phyloP scores from a whole-genome alignment of 92 coral and sea anemone genomes.

The Phenganax subtilis region DNA sequence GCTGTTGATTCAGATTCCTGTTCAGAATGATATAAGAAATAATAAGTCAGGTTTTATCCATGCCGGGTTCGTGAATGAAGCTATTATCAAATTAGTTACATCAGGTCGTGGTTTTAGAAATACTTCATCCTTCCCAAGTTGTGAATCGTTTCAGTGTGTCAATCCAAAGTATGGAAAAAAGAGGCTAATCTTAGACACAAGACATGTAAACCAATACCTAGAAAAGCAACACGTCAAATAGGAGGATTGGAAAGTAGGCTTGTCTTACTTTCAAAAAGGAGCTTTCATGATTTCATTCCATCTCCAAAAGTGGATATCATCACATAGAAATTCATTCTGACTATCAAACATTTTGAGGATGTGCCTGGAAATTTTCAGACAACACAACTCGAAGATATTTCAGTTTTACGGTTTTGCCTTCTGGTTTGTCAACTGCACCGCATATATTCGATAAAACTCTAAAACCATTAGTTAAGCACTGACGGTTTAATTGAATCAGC shows the following conservation, averaged over 20 bases:
- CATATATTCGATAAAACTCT: slow-evolving; percentile 11
- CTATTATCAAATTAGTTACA: slow-evolving; percentile 30
- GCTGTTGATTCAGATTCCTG: neutral
- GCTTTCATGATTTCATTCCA: slow-evolving; percentile 47
- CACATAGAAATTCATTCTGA: slow-evolving; percentile 51
- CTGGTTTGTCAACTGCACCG: slow-evolving; percentile 3
- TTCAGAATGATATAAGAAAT: neutral
- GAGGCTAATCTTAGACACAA: slow-evolving; percentile 57
- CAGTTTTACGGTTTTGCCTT: slow-evolving; percentile 14
- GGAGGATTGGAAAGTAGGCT: slow-evolving; percentile 63
- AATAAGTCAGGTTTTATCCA: slow-evolving; percentile 6
- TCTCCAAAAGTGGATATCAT: slow-evolving; percentile 59
- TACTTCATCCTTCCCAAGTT: slow-evolving; percentile 29
- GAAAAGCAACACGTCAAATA: slow-evolving; percentile 53
- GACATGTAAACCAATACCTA: slow-evolving; percentile 48
- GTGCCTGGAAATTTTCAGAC: slow-evolving; percentile 29
- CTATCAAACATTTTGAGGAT: slow-evolving; percentile 20
- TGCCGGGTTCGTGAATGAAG: neutral
- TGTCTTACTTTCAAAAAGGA: slow-evolving; percentile 46
- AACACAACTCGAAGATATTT: slow-evolving; percentile 9
- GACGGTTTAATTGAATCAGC: neutral
- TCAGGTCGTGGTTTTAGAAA: slow-evolving; percentile 34
- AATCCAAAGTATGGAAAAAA: slow-evolving; percentile 56
- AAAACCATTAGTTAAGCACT: slow-evolving; percentile 10
- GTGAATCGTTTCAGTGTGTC: slow-evolving; percentile 61